Evolutionary conservation across 2,113 vertebrate genomes (phyloP), one percentile per base, ranked within the genome.

Genomic region (Rhabdomys dilectus): DNA sequence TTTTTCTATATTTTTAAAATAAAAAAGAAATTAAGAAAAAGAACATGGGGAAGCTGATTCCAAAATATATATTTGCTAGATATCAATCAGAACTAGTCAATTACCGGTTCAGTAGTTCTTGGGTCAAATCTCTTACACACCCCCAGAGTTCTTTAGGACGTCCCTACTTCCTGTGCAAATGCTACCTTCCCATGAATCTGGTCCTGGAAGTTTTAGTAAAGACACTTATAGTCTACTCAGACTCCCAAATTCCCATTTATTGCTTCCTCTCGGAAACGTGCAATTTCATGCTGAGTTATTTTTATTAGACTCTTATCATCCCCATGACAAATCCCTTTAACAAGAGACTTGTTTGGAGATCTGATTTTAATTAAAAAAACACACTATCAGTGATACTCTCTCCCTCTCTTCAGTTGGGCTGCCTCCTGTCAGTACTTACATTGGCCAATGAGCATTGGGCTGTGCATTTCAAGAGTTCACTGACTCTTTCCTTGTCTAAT

Each of bases 271-370:
- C 34, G 31, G 93, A 98, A 98, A 97, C 22, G 36, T 97, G 95
- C 36, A 96, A 98, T 96, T 98, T 98, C 96, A 95, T 45, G 97
- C 91, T 92, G 86, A 95, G 84, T 96, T 97, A 87, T 96, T 97
- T 98, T 98, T 96, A 96, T 72, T 96, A 95, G 97, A 96, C 82
- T 97, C 96, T 96, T 96, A 97, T 86, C 70, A 96, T 94, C 88
- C 86, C 93, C 64, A 89, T 0, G 94, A 58, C 26, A 51, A 97
- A 97, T 75, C 39, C n/a, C 78, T 60, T 88, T 96, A 97, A 95
- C 66, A 75, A 90, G 86, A 97, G 84, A 92, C 87, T 96, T 92
- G 89, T 75, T 96, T 90, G 60, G 53, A 62, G 56, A 92, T 95
- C 96, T 96, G 96, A 96, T 96, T 96, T 96, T 95, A 96, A 97